phyloP scores from a whole-genome alignment of 2,797 vertebrate genomes.

The Zalophus californianus region DNA sequence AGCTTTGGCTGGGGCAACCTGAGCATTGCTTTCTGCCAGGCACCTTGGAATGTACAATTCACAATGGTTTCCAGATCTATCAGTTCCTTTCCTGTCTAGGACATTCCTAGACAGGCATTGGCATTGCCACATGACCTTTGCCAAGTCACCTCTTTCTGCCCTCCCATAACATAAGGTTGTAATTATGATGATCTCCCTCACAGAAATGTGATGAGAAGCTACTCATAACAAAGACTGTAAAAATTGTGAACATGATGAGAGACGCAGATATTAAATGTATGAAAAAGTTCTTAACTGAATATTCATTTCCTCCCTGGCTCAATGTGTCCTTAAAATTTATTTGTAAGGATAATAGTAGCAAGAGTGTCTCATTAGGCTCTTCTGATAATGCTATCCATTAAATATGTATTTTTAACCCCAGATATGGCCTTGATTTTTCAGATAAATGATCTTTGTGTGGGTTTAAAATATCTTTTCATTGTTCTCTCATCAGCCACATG shows the following conservation, averaged over 20 bases:
- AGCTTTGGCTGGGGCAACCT: not conserved
- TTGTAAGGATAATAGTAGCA: conserved; percentile 32
- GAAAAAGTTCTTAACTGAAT: conserved; percentile 66
- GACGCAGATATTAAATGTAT: conserved; percentile 63
- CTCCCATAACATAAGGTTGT: conserved; percentile 69
- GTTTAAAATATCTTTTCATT: conserved; percentile 31
- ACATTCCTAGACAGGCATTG: not conserved
- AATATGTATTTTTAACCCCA: not conserved
- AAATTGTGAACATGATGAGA: conserved; percentile 63
- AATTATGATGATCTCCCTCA: conserved; percentile 74
- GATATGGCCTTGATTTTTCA: conserved; percentile 50
- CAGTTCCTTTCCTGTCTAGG: conserved; percentile 65
- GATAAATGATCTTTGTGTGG: not conserved
- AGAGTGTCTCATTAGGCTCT: not conserved
- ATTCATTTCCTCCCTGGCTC: conserved; percentile 63
- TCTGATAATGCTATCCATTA: conserved; percentile 26
- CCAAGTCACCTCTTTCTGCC: conserved; percentile 75
- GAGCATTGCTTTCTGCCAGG: conserved; percentile 60
- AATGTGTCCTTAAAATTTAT: conserved; percentile 48
- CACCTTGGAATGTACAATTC: conserved; percentile 15
- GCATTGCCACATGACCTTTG: conserved; percentile 71
- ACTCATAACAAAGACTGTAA: conserved; percentile 77
- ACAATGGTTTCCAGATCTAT: conserved; percentile 73
- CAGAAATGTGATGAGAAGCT: conserved; percentile 78
- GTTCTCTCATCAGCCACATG: conserved; percentile 26